A percentile compares a stretch with the other conserved stretches of the same genome.
phyloP scores from a whole-genome alignment of 2,888 invertebrate genomes.

The Calliscelio sp. region DNA sequence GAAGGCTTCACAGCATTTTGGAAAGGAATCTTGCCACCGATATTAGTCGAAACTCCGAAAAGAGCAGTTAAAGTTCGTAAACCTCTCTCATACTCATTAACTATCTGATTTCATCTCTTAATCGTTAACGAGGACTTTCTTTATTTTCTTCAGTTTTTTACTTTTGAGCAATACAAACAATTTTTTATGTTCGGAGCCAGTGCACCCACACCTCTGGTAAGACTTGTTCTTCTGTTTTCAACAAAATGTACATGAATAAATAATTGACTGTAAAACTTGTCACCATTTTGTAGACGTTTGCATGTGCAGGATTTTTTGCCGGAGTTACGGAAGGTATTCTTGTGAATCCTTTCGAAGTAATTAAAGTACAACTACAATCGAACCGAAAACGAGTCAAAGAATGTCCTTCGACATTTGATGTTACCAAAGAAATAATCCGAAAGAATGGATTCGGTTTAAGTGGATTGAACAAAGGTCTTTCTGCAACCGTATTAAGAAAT shows the following conservation, averaged over 20 bases:
- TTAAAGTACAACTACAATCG: constrained; percentile 95
- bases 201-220: constrained; percentile 92
- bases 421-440: constrained; percentile 92
- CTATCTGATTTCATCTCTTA: constrained; percentile 25
- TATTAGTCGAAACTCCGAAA: constrained; percentile 97
- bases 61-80: constrained; percentile 92
- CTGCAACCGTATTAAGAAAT: constrained; percentile 95
- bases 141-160: constrained; percentile 90
- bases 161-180: constrained; percentile 97
- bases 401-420: constrained; percentile 91
- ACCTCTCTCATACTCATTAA: constrained; percentile 25
- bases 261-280: too few relatives aligned
- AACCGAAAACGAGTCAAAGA: constrained; percentile 89
- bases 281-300: constrained; percentile 90
- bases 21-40: constrained; percentile 97
- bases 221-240: constrained; percentile 74
- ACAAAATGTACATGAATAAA: background rate
- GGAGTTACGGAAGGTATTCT: constrained; percentile 97
- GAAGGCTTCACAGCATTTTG: constrained; percentile 95
- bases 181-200: constrained; percentile 93
- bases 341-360: constrained; percentile 98
- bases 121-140: constrained; percentile 47
- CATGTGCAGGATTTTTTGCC: constrained; percentile 94
- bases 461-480: constrained; percentile 95
- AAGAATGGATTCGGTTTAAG: constrained; percentile 92